A percentile compares a stretch with the other conserved stretches of the same genome.
Evolutionary conservation across 2,888 invertebrate genomes (phyloP).

Genomic region (Tryphoninae sp.): DNA sequence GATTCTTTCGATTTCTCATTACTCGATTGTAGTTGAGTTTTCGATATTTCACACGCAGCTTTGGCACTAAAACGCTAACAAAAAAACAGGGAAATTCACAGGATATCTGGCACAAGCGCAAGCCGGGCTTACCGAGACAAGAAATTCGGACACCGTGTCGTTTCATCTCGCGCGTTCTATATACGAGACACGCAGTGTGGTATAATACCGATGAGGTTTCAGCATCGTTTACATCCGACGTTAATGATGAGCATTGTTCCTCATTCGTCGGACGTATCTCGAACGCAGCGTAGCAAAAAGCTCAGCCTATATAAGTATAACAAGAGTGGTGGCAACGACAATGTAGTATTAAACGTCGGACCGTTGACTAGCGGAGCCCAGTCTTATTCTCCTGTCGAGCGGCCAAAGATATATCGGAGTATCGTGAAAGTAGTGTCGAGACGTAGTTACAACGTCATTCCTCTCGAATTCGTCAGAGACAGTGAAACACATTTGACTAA

Average conservation of each 20-base stretch:
- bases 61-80: slow-evolving; percentile 17
- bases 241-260: slow-evolving; percentile 49
- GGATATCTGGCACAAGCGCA: slow-evolving; percentile 52
- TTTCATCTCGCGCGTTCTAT: slow-evolving; percentile 5
- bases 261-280: slow-evolving; percentile 29
- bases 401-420: slow-evolving; percentile 34
- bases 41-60: slow-evolving; percentile 15
- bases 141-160: slow-evolving; percentile 22
- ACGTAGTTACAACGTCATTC: slow-evolving; percentile 11
- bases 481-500: neutral
- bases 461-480: neutral
- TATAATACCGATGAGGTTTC: slow-evolving; percentile 6
- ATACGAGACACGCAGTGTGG: neutral
- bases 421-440: slow-evolving; percentile 13
- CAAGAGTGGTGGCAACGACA: slow-evolving; percentile 39
- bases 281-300: slow-evolving; percentile 19
- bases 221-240: slow-evolving; percentile 24
- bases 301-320: neutral
- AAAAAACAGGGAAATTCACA: slow-evolving; percentile 28
- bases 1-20: neutral
- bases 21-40: neutral
- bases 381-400: slow-evolving; percentile 44
- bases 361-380: slow-evolving; percentile 42
- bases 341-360: slow-evolving; percentile 53
- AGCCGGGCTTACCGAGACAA: slow-evolving; percentile 16